Evolutionary conservation across 2,797 vertebrate genomes (phyloP).

Genomic region (Zonotrichia albicollis): DNA sequence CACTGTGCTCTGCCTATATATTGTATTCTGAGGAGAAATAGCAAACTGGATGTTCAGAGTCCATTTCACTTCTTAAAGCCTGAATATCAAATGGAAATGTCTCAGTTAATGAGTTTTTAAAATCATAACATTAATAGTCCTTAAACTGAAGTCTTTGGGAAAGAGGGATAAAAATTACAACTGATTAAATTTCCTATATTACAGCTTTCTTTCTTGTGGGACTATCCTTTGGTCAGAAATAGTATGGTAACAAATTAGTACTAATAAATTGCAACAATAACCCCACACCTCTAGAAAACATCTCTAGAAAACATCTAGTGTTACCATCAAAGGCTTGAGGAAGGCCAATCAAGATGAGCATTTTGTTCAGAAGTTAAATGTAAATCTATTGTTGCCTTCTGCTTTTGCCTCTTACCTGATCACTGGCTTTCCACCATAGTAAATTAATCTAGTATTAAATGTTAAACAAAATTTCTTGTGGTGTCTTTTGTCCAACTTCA

Average conservation of each 20-base stretch:
- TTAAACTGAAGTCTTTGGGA: not conserved
- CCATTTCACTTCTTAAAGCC: not conserved
- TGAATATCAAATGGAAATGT: not conserved
- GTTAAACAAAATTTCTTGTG: not conserved
- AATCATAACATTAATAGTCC: not conserved
- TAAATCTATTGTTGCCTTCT: not conserved
- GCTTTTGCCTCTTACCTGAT: not conserved
- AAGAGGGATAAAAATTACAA: not conserved
- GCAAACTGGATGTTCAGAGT: not conserved
- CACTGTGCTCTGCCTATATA: not conserved
- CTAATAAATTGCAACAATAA: not conserved
- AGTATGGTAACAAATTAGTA: not conserved
- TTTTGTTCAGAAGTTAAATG: not conserved
- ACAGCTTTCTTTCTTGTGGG: not conserved
- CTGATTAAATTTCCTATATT: not conserved
- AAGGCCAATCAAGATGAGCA: not conserved
- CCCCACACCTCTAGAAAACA: not conserved
- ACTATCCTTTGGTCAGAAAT: not conserved
- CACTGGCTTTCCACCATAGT: not conserved
- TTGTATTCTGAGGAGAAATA: not conserved
- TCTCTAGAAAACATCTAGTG: not conserved
- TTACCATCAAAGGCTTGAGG: not conserved
- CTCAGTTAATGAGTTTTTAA: not conserved
- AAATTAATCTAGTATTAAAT: not conserved
- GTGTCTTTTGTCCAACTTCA: not conserved